phyloP scores from a whole-genome alignment of 1,140 invertebrate species.

The Brachionus koreanus region DNA sequence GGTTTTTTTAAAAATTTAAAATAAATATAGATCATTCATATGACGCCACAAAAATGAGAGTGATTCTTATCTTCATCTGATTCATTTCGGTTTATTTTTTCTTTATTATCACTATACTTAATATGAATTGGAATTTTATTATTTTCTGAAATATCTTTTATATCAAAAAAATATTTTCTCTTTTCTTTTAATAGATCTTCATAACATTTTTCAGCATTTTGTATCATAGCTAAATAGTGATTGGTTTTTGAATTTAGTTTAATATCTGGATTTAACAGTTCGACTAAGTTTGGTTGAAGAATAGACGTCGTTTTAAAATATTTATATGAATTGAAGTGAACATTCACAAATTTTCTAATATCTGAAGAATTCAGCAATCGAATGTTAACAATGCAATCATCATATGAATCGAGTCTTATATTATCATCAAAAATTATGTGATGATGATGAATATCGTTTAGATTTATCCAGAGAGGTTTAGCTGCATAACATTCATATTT shows the following conservation, averaged over 20 bases:
- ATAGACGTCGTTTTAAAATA: not conserved
- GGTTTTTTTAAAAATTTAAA: not conserved
- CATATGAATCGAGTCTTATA: constrained; percentile 11
- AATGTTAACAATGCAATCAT: constrained; percentile 38
- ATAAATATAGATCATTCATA: not conserved
- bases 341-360: not conserved
- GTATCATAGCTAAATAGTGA: constrained; percentile 19
- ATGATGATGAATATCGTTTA: constrained; percentile 28
- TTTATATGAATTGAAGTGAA: constrained; percentile 24
- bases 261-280: not conserved
- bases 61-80: not conserved
- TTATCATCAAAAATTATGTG: constrained; percentile 44
- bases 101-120: not conserved
- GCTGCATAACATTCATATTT: constrained; percentile 38
- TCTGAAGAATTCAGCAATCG: not conserved
- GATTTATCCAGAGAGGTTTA: constrained; percentile 30
- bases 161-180: not conserved
- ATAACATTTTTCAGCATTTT: constrained; percentile 6
- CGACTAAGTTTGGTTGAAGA: constrained; percentile 7
- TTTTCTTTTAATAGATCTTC: not conserved
- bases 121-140: not conserved
- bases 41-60: not conserved
- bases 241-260: constrained; percentile 1
- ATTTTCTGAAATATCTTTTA: too few relatives aligned
- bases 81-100: not conserved